A percentile compares a stretch with the other conserved stretches of the same genome.
Evolutionary conservation across 2,888 invertebrate genomes (phyloP).

Genomic region (Encarsia formosa): DNA sequence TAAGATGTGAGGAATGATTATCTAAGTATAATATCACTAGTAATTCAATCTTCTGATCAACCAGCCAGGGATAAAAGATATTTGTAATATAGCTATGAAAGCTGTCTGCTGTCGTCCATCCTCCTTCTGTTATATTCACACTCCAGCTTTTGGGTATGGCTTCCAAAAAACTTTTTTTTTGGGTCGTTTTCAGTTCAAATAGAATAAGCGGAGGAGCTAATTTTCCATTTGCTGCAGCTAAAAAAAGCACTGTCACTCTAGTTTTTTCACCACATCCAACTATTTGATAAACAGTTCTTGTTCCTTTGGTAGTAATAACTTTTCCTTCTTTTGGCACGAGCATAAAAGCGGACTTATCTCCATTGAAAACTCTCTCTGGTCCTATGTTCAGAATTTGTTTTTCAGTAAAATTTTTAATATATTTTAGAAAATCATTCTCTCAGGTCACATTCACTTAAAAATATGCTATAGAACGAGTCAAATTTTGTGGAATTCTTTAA

Average conservation of each 20-base stretch:
- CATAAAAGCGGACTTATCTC: conserved; percentile 34
- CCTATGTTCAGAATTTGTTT: conserved; percentile 29
- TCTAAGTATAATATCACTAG: conserved; percentile 34
- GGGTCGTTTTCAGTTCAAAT: conserved; percentile 30
- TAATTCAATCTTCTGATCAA: conserved; percentile 6
- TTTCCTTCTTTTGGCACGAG: conserved; percentile 30
- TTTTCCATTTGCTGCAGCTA: conserved; percentile 32
- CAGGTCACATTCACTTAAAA: no score
- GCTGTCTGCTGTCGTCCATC: conserved; percentile 34
- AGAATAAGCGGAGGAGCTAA: conserved; percentile 32
- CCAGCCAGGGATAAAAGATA: no score
- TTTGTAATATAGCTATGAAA: conserved; percentile 33
- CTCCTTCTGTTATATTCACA: conserved; percentile 29
- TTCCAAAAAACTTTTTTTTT: conserved; percentile 34
- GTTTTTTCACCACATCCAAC: conserved; percentile 36
- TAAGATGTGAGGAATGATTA: conserved; percentile 32
- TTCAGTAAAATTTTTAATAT: conserved; percentile 29
- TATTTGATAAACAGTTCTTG: conserved; percentile 32
- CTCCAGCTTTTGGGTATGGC: conserved; percentile 30
- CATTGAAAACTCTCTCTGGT: conserved; percentile 23
- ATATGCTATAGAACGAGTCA: conserved; percentile 34
- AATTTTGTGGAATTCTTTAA: conserved; percentile 31
- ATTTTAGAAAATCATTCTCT: conserved; percentile 38
- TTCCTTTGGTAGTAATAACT: conserved; percentile 37
- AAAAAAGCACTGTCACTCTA: conserved; percentile 34